Base-by-base conservation (phyloP, 2,888 invertebrate species). In the Clitarchus hookeri region DNA sequence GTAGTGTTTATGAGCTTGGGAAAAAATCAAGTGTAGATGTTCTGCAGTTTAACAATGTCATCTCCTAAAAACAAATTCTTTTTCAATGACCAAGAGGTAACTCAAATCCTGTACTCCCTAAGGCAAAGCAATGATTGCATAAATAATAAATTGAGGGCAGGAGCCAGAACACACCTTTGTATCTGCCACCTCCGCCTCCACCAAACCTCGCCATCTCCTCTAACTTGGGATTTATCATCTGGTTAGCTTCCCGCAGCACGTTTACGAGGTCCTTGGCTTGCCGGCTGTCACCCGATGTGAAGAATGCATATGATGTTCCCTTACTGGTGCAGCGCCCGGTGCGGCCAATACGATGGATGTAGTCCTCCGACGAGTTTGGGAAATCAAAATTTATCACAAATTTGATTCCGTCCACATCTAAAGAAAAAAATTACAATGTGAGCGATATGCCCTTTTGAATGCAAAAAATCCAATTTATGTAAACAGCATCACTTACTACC, bases 341-440 rank as follows among this genome's bases (percentile, higher is more conserved):
- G 90, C 98, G 95, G 87, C 98, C 98, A 92, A 98, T 98, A 88
- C 98, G 95, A 92, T 98, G 98, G 90, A 98, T 97, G 91, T 98
- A 98, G 92, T 98, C 98, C 92, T 98, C 98, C 86, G 97, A 97
- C 87, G 97, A 97, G 92, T 97, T 97, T 86, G 98, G 98, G 92
- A 98, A 98, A 93, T 98, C 98, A 93, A 96, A 98, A 93, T 98
- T 98, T 91, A 98, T 97, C 89, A 98, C 98, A 93, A 96, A 98
- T 93, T 97, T 98, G 90, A 98, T 97, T 91, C 98, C 98, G 91
- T 98, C 97, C 91, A 98, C 98, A 95, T 87, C 87, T 86, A 87
- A 88, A 89, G 87, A 54, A 36, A 11, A 53, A 13, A 48, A 16
- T 48, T 16, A 16, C 16, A 48, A 36, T 36, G 36, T 36, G 36